Base-by-base conservation (phyloP, 2,888 invertebrate species). In the Rhamphomyia laevipes region DNA sequence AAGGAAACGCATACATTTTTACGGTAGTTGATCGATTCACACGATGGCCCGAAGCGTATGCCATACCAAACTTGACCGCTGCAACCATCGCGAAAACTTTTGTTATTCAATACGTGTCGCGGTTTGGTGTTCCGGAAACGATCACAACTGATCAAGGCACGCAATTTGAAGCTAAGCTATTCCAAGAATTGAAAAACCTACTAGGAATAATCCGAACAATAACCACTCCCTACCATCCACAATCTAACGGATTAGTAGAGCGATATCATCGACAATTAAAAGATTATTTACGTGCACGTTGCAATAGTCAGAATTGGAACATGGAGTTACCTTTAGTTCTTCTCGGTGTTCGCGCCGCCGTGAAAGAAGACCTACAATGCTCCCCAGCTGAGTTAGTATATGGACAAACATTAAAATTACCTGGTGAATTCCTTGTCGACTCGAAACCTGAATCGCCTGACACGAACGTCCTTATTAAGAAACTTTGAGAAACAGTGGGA, bases 31-130 rank as follows among this genome's bases (percentile, higher is more conserved):
- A 53, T 37, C 21, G 50, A 7, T 54, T 53, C 13, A 53, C 48
- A 10, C 43, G 53, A 6, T 53, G 55, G 52, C 50, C 52, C 35
- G 52, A 54, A 41, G 55, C 52, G 9, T 47, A 48, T 21, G 43
- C 48, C 5, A 43, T 57, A 4, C 17, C 9, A 13, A 49, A 51
- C 23, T 55, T 53, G 1, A 37, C 53, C 21, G 52, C 55, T 2
- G 40, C 38, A 31, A 49, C 50, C 4, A 43, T 53, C 10, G 52
- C 48, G 16, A 49, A 49, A 27, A 35, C 27, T 10, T 54, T 55
- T 27, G 42, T 52, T 5, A 21, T 50, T 38, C 41, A 50, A 11
- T 56, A 47, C 31, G 45, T 56, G 27, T 51, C 48, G 13, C 41
- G 51, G 11, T 55, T 52, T 37, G 52, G 50, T 12, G 49, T 45